Evolutionary conservation across 2,888 invertebrate species (phyloP), one percentile per base, ranked within the genome.

Genomic region (Xanthorhoe spadicearia): DNA sequence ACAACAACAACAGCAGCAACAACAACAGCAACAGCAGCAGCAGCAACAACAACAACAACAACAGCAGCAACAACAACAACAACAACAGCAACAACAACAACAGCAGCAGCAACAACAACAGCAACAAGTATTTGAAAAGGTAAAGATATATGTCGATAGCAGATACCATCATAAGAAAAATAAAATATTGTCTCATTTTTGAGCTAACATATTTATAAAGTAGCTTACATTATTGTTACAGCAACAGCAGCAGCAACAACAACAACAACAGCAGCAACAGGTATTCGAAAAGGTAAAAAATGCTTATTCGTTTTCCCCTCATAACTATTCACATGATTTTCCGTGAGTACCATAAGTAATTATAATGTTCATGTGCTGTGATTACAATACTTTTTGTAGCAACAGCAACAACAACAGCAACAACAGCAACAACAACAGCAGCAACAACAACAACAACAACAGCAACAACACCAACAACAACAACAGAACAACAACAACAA

Each of bases 21-120:
- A n/a, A n/a, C n/a, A n/a, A n/a, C n/a, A n/a, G 0, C 84, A 84
- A 0, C 82, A 83, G 0, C 62, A 63, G 15, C 81, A 82, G 48
- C 89, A 83, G 43, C 86, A 81, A 35, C 86, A 79, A 49, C 87
- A 82, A 2, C 77, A 77, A 7, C 75, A 74, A 2, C 76, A 76
- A 2, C 74, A 76, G 4, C 74, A 74, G 1, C 78, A 79, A 0
- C 79, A 79, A 0, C 76, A 77, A 0, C 77, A 80, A 0, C 80
- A 80, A 1, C 78, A 78, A 1, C 79, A 79, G 4, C 80, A 80
- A 4, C 83, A 83, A 0, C 82, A 83, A 0, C 83, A 84, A 0
- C 83, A 85, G 0, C 85, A 86, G 0, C 86, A 83, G 0, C 86
- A 86, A 0, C 88, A 89, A 0, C 90, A 90, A 0, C 88, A 93